phyloP scores from a whole-genome alignment of 1,140 invertebrate genomes.

The Xylocopa sonorina region DNA sequence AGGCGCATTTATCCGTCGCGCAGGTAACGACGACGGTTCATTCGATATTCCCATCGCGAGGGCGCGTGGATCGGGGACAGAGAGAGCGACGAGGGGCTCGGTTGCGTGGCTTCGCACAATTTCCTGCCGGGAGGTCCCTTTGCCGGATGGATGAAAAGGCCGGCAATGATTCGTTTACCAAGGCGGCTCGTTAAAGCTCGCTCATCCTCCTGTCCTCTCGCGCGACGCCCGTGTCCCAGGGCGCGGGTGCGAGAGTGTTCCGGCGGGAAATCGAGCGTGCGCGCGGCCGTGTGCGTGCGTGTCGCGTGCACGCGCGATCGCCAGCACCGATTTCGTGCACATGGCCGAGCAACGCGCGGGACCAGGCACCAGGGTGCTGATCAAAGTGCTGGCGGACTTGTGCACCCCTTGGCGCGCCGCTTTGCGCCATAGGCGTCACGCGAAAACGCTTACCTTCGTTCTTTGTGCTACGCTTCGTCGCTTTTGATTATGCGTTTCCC shows the following conservation, averaged over 20 bases:
- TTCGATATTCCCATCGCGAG: background rate
- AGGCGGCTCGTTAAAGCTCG: constrained; percentile 38
- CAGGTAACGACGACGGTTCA: background rate
- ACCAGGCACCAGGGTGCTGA: background rate
- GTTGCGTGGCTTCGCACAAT: constrained; percentile 36
- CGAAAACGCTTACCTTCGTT: background rate
- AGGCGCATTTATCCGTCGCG: no score
- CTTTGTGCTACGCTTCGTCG: background rate
- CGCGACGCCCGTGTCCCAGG: constrained; percentile 14
- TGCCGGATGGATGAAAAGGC: constrained; percentile 33
- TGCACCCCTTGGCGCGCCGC: no score
- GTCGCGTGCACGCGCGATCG: constrained; percentile 7
- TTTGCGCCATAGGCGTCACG: background rate
- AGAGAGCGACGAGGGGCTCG: background rate
- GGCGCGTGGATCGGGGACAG: background rate
- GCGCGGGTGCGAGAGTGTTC: background rate
- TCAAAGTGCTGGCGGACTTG: constrained; percentile 28
- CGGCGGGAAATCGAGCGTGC: constrained; percentile 18
- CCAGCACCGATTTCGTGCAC: constrained; percentile 12
- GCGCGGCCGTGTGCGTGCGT: background rate
- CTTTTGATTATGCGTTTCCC: background rate
- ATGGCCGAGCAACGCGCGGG: constrained; percentile 24
- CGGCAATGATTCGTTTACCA: constrained; percentile 45
- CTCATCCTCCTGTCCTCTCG: constrained; percentile 28
- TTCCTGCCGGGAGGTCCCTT: constrained; percentile 29